Percentiles rank a stretch among this genome's conserved stretches.
Evolutionary conservation across 2,797 vertebrate genomes (phyloP).

Genomic region (Danio jaintianensis): DNA sequence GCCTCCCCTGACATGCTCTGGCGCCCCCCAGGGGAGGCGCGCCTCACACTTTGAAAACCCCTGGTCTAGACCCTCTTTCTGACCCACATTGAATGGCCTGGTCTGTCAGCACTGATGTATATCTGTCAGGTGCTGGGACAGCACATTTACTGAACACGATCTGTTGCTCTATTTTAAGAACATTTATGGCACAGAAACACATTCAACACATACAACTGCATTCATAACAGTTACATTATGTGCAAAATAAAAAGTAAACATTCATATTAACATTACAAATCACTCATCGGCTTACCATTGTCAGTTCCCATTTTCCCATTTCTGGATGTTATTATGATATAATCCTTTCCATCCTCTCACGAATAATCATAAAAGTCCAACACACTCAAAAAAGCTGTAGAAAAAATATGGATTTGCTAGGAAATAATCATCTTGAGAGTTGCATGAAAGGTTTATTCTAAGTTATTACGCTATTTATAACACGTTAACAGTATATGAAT

Average conservation of each 20-base stretch:
- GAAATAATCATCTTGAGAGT: background rate
- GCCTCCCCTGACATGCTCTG: no score
- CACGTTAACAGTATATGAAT: background rate
- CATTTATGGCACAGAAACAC: constrained; percentile 6
- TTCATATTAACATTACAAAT: background rate
- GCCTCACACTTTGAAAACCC: no score
- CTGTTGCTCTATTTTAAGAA: constrained; percentile 35
- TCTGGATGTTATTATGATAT: constrained; percentile 57
- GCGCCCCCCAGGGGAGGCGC: no score
- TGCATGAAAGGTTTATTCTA: background rate
- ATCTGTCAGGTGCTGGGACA: constrained; percentile 50
- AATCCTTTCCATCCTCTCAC: constrained; percentile 64
- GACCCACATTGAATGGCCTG: constrained; percentile 24
- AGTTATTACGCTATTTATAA: background rate
- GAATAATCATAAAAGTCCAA: background rate
- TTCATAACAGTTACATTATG: background rate
- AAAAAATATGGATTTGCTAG: background rate
- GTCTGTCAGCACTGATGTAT: constrained; percentile 48
- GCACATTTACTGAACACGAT: constrained; percentile 20
- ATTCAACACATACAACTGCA: constrained; percentile 11
- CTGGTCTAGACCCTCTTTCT: constrained; percentile 2
- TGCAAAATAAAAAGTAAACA: background rate
- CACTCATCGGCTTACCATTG: constrained; percentile 73
- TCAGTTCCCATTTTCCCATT: constrained; percentile 85
- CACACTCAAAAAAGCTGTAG: background rate